These are phyloP conservation scores for Nothoprocta perdicaria DNA, from an alignment of 2,113 vertebrate species.

Conservation along the genomic window DNA sequence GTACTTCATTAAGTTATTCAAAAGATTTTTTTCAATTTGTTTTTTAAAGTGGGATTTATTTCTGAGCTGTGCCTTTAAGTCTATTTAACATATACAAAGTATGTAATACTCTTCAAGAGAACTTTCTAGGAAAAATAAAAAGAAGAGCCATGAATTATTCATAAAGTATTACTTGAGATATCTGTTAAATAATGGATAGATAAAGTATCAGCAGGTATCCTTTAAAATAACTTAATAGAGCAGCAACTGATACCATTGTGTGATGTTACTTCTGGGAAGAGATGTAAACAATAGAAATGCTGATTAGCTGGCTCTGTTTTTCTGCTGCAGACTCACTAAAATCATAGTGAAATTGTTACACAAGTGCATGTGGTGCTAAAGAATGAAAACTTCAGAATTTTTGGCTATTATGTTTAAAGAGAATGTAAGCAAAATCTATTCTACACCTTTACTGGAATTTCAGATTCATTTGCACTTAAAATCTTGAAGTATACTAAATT, in stretches of 20 bases:
- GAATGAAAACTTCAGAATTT: neutral
- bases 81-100: neutral
- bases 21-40: neutral
- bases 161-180: neutral
- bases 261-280: neutral
- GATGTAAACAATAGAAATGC: neutral
- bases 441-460: neutral
- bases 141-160: neutral
- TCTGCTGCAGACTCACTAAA: neutral
- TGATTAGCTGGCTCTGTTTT: neutral
- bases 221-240: slow-evolving; percentile 3
- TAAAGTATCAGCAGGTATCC: neutral
- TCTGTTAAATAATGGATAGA: neutral
- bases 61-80: neutral
- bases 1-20: neutral
- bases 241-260: neutral
- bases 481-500: slow-evolving; percentile 7
- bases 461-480: neutral
- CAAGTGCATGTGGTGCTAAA: neutral
- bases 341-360: neutral
- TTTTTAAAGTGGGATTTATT: neutral
- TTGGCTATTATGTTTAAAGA: neutral
- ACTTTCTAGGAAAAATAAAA: neutral
- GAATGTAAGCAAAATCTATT: neutral
- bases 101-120: neutral